Conservation (phyloP, 1,140 invertebrate genomes). For the Rhyzopertha dominica region DNA sequence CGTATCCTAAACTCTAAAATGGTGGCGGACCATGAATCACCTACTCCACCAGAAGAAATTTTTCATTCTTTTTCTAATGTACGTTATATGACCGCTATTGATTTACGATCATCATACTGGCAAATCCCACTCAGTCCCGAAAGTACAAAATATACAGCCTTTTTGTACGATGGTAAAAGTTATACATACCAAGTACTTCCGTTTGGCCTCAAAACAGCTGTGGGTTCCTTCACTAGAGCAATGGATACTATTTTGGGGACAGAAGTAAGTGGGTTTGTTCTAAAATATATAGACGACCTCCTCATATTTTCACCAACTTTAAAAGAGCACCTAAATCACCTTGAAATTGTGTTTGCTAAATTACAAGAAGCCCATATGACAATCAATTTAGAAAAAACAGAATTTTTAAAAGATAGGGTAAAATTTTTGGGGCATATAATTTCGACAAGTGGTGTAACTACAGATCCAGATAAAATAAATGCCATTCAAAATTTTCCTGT, state of each 20-base stretch:
- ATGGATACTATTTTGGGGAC: no score
- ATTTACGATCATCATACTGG: slow-evolving; percentile 41
- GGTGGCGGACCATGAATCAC: slow-evolving; percentile 32
- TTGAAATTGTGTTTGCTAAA: slow-evolving; percentile 21
- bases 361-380: slow-evolving; percentile 22
- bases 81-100: slow-evolving; percentile 35
- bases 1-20: slow-evolving; percentile 36
- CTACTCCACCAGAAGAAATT: slow-evolving; percentile 31
- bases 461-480: slow-evolving; percentile 32
- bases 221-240: no score
- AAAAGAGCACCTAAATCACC: slow-evolving; percentile 25
- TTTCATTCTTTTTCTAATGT: slow-evolving; percentile 28
- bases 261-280: slow-evolving; percentile 19
- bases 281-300: slow-evolving; percentile 21
- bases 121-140: slow-evolving; percentile 33
- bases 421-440: slow-evolving; percentile 34
- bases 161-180: no score
- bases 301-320: slow-evolving; percentile 23
- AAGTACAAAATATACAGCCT: no score
- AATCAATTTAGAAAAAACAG: slow-evolving; percentile 28
- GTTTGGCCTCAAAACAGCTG: no score
- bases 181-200: no score
- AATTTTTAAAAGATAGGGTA: slow-evolving; percentile 27
- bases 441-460: slow-evolving; percentile 30
- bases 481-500: slow-evolving; percentile 28